These are phyloP conservation scores for Poeciliopsis gracilis DNA, from an alignment of 2,797 vertebrate species.

Conservation along the genomic window DNA sequence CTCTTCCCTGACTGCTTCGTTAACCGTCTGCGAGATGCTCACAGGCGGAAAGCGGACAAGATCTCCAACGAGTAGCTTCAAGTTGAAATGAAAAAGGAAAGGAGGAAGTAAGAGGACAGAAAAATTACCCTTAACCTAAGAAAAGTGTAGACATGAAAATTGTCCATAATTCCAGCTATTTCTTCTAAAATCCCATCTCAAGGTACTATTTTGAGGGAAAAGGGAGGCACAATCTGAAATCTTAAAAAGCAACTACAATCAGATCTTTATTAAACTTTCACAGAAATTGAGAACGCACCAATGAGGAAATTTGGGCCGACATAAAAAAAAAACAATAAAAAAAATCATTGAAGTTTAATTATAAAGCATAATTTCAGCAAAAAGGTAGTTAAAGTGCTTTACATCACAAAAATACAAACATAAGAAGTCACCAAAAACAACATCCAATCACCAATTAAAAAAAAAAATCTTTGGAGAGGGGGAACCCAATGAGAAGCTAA, in stretches of 20 bases:
- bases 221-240: background rate
- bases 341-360: too few species aligned
- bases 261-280: background rate
- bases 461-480: too few species aligned
- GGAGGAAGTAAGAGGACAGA: conserved; percentile 46
- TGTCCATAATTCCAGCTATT: background rate
- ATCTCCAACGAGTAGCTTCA: conserved; percentile 33
- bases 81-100: conserved; percentile 31
- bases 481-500: too few species aligned
- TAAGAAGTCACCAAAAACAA: too few species aligned
- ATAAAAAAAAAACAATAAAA: too few species aligned
- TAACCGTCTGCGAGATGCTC: conserved; percentile 43
- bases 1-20: conserved; percentile 37
- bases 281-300: background rate
- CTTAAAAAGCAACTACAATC: background rate
- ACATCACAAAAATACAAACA: too few species aligned
- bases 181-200: background rate
- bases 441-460: too few species aligned
- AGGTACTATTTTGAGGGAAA: background rate
- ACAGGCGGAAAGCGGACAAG: conserved; percentile 56
- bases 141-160: background rate
- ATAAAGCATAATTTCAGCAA: too few species aligned
- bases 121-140: background rate
- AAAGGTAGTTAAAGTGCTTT: too few species aligned
- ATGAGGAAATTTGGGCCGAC: too few species aligned